Evolutionary conservation across 2,113 vertebrate genomes (phyloP).

Genomic region (Seriola aureovittata): DNA sequence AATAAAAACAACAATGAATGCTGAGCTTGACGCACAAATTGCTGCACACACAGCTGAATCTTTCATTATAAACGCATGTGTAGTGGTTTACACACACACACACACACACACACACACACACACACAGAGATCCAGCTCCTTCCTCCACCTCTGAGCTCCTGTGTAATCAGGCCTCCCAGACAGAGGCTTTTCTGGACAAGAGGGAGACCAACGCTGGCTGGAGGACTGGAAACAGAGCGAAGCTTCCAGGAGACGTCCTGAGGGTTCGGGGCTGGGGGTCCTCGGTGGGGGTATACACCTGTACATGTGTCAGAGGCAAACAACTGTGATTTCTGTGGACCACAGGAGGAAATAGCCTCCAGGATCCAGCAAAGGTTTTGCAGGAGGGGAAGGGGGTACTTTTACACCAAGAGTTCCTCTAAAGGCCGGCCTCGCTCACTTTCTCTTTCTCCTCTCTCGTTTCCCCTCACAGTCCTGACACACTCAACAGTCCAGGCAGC

Average conservation of each 20-base stretch:
- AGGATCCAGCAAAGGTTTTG: slow-evolving; percentile 38
- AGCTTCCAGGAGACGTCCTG: slow-evolving; percentile 53
- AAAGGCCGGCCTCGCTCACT: slow-evolving; percentile 30
- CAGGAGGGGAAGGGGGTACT: slow-evolving; percentile 22
- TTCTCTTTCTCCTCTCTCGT: slow-evolving; percentile 48
- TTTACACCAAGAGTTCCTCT: slow-evolving; percentile 33
- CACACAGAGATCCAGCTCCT: slow-evolving; percentile 24
- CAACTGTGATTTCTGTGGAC: slow-evolving; percentile 54
- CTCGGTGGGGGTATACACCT: slow-evolving; percentile 55
- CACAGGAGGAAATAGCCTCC: slow-evolving; percentile 44
- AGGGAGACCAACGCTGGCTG: slow-evolving; percentile 51
- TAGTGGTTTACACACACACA: slow-evolving; percentile 27
- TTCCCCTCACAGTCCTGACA: slow-evolving; percentile 52
- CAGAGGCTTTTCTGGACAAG: slow-evolving; percentile 48
- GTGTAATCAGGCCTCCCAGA: slow-evolving; percentile 65
- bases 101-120: not conserved
- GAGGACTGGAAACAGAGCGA: slow-evolving; percentile 30
- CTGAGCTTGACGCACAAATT: not conserved
- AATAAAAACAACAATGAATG: slow-evolving; percentile 35
- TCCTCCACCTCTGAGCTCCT: slow-evolving; percentile 46
- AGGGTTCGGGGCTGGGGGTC: slow-evolving; percentile 57
- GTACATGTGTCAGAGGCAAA: slow-evolving; percentile 56
- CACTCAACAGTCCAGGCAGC: slow-evolving; percentile 60
- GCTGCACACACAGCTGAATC: slow-evolving; percentile 10
- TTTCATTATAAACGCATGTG: slow-evolving; percentile 41